phyloP scores from a whole-genome alignment of 2,113 vertebrate species.

The Entelurus aequoreus region DNA sequence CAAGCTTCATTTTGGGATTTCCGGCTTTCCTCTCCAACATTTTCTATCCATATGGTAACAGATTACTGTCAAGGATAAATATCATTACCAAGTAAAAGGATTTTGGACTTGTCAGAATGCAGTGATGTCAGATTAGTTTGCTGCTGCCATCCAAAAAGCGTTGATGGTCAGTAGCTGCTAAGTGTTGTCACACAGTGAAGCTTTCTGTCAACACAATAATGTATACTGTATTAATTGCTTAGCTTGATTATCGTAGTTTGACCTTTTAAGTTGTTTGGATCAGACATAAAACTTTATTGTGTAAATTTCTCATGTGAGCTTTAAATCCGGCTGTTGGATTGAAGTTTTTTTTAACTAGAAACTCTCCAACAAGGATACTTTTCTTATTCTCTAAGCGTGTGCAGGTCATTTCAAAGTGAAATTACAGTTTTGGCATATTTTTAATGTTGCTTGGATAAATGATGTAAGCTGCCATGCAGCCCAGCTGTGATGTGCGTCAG shows the following conservation, averaged over 20 bases:
- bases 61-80: slow-evolving; percentile 32
- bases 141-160: neutral
- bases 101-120: slow-evolving; percentile 18
- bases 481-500: slow-evolving; percentile 64
- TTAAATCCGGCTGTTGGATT: slow-evolving; percentile 15
- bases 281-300: slow-evolving; percentile 1
- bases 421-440: slow-evolving; percentile 21
- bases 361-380: slow-evolving; percentile 27
- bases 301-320: slow-evolving; percentile 11
- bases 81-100: slow-evolving; percentile 9
- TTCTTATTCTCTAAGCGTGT: slow-evolving; percentile 22
- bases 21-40: neutral
- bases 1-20: slow-evolving; percentile 17
- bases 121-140: slow-evolving; percentile 17
- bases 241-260: neutral
- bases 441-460: slow-evolving; percentile 32
- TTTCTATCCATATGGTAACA: slow-evolving; percentile 8
- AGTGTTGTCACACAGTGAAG: slow-evolving; percentile 14
- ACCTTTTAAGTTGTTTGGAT: slow-evolving; percentile 13
- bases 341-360: slow-evolving; percentile 31
- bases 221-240: neutral
- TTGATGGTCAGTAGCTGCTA: slow-evolving; percentile 3
- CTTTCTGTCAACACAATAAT: slow-evolving; percentile 5
- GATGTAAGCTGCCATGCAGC: slow-evolving; percentile 49
- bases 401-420: slow-evolving; percentile 61